phyloP scores from a whole-genome alignment of 2,113 vertebrate species.

The Cromileptes altivelis region DNA sequence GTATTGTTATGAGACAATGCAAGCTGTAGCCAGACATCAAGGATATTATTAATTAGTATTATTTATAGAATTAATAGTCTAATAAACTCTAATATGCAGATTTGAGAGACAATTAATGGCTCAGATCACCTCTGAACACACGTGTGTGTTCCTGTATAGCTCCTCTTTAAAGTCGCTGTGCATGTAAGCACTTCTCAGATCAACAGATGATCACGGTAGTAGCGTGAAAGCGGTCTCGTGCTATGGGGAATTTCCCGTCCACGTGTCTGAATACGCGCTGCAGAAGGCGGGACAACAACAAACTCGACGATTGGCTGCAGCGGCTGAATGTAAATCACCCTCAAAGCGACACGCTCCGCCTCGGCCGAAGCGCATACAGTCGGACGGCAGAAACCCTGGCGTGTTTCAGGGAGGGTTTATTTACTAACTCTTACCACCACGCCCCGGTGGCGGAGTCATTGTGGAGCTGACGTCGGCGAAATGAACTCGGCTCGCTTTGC shows the following conservation, averaged over 20 bases:
- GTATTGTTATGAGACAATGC: neutral
- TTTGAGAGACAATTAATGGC: too few relatives aligned
- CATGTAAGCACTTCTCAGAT: neutral
- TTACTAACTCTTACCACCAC: slow-evolving; percentile 61
- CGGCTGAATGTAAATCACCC: neutral
- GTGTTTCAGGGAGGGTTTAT: slow-evolving; percentile 69
- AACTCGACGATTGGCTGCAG: slow-evolving; percentile 77
- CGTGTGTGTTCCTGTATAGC: neutral
- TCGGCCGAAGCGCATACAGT: accelerated
- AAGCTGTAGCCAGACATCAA: neutral
- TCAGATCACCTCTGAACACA: neutral
- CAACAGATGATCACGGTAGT: slow-evolving; percentile 36
- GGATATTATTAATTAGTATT: neutral
- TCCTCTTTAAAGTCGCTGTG: neutral
- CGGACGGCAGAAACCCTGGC: neutral
- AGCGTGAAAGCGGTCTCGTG: slow-evolving; percentile 68
- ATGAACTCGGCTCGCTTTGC: slow-evolving; percentile 67
- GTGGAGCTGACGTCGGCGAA: slow-evolving; percentile 71
- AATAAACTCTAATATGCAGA: too few relatives aligned
- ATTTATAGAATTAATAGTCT: neutral
- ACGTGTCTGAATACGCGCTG: slow-evolving; percentile 81
- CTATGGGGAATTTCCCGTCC: slow-evolving; percentile 87
- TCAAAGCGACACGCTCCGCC: slow-evolving; percentile 54
- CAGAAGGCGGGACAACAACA: slow-evolving; percentile 82
- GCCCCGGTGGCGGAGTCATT: slow-evolving; percentile 71